Percentiles rank a stretch among this genome's conserved stretches.
phyloP scores from a whole-genome alignment of 1,140 invertebrate species.

The Chrysomallon squamiferum region DNA sequence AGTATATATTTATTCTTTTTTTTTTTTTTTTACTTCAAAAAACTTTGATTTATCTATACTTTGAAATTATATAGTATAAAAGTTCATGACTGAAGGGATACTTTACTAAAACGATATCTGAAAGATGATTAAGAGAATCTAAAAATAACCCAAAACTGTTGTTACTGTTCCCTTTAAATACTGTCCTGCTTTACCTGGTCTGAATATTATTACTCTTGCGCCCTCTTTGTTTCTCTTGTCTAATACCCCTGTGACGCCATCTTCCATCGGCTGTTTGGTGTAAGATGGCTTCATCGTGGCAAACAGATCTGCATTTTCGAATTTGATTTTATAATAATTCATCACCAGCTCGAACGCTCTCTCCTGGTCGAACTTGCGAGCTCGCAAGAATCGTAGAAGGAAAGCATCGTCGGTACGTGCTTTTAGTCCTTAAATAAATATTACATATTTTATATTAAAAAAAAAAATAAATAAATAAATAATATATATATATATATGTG shows the following conservation, averaged over 20 bases:
- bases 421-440: constrained; percentile 40
- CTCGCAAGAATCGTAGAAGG: constrained; percentile 80
- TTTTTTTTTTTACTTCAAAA: too few relatives aligned
- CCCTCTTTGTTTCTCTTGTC: constrained; percentile 77
- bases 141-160: too few relatives aligned
- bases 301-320: constrained; percentile 75
- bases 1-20: too few relatives aligned
- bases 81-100: too few relatives aligned
- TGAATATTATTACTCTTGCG: constrained; percentile 77
- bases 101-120: too few relatives aligned
- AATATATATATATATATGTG: background rate
- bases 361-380: constrained; percentile 82
- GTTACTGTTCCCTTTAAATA: too few relatives aligned
- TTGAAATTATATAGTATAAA: too few relatives aligned
- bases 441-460: too few relatives aligned
- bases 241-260: constrained; percentile 80
- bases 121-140: too few relatives aligned
- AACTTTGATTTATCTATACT: too few relatives aligned
- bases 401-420: constrained; percentile 75
- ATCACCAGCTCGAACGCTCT: constrained; percentile 85
- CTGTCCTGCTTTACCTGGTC: constrained; percentile 41
- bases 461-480: background rate
- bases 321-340: constrained; percentile 81
- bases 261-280: constrained; percentile 76
- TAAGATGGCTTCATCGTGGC: constrained; percentile 73